These are phyloP conservation scores for Spodoptera litura DNA, from an alignment of 1,140 invertebrate species.

Conservation along the genomic window DNA sequence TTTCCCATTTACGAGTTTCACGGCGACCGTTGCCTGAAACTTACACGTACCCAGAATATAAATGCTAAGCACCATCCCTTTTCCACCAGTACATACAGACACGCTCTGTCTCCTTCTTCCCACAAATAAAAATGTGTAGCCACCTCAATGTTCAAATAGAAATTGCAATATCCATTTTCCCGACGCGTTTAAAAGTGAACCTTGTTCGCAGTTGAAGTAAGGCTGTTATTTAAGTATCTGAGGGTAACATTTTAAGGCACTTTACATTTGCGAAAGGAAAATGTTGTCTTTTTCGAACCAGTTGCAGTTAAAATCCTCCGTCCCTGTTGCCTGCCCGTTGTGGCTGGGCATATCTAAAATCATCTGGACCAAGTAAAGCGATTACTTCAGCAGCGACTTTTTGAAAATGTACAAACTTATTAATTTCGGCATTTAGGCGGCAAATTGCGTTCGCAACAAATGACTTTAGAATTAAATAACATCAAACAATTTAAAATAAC, in stretches of 20 bases:
- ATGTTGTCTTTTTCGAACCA: constrained; percentile 85
- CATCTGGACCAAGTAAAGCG: constrained; percentile 82
- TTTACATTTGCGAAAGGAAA: constrained; percentile 61
- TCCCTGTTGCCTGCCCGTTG: constrained; percentile 76
- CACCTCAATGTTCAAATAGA: constrained; percentile 75
- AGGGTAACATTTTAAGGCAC: constrained; percentile 53
- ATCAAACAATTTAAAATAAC: constrained; percentile 8
- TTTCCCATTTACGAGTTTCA: constrained; percentile 86
- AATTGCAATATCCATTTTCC: constrained; percentile 74
- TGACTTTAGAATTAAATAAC: constrained; percentile 37
- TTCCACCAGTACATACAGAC: constrained; percentile 56
- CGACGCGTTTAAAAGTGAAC: constrained; percentile 57
- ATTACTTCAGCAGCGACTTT: constrained; percentile 75
- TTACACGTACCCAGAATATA: constrained; percentile 86
- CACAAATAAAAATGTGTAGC: constrained; percentile 84
- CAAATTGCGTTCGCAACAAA: constrained; percentile 54
- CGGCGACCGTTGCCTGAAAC: constrained; percentile 85
- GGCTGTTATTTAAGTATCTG: constrained; percentile 53
- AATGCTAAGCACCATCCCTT: constrained; percentile 75
- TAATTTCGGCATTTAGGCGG: constrained; percentile 73
- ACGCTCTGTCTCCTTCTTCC: constrained; percentile 70
- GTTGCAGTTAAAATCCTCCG: constrained; percentile 83
- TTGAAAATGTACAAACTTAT: constrained; percentile 79
- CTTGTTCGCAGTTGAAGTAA: constrained; percentile 40
- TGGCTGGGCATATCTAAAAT: constrained; percentile 78